phyloP scores from a whole-genome alignment of 2,797 vertebrate species.

The Salmo trutta region DNA sequence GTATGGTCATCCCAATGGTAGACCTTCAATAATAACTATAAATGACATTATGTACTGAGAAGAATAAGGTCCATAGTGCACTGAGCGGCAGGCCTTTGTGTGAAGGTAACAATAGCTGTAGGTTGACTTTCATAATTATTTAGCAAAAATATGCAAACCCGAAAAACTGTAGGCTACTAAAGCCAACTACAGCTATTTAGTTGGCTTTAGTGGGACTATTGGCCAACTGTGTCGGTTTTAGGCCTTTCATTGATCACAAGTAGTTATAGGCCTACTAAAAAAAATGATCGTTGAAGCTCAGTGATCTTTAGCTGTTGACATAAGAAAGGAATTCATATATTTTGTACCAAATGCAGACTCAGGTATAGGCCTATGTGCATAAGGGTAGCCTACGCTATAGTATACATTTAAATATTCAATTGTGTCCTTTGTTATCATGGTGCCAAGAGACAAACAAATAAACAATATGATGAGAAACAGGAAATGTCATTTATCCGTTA shows the following conservation, averaged over 20 bases:
- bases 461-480: not conserved
- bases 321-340: not conserved
- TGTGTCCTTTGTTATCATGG: not conserved
- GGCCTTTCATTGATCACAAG: not conserved
- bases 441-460: not conserved
- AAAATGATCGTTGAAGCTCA: not conserved
- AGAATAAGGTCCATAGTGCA: not conserved
- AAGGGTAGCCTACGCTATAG: not conserved
- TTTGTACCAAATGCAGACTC: not conserved
- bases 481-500: not conserved
- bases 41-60: not conserved
- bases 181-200: not conserved
- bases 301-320: not conserved
- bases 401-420: not conserved
- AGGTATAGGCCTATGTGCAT: not conserved
- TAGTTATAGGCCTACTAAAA: not conserved
- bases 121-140: not conserved
- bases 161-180: not conserved
- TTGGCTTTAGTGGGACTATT: no score
- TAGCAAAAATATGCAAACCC: not conserved
- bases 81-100: not conserved
- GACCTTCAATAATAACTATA: not conserved
- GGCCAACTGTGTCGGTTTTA: not conserved
- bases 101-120: not conserved
- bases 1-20: not conserved